Conservation (phyloP, 2,797 vertebrate genomes). For the Emys orbicularis region DNA sequence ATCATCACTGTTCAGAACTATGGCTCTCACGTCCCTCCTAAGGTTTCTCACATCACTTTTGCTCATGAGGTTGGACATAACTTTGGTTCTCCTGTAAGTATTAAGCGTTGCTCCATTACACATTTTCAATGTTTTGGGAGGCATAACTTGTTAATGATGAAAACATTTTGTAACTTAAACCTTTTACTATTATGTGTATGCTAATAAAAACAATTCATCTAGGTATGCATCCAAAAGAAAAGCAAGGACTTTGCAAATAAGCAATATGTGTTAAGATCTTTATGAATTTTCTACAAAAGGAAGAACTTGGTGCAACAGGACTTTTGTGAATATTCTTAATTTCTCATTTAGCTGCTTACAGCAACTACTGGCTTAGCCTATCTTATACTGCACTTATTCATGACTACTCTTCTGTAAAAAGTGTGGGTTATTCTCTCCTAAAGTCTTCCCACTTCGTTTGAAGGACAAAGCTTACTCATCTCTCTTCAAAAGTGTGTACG, state of each 20-base stretch:
- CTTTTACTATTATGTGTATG: too few species aligned
- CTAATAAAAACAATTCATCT: background rate
- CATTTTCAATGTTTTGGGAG: background rate
- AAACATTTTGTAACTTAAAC: background rate
- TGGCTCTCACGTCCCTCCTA: slow-evolving; percentile 95
- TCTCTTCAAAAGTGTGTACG: background rate
- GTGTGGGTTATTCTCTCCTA: background rate
- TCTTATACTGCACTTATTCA: background rate
- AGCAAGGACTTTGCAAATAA: background rate
- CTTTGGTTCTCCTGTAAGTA: slow-evolving; percentile 97
- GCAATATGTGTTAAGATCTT: background rate
- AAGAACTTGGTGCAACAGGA: background rate
- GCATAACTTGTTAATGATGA: background rate
- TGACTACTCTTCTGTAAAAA: background rate
- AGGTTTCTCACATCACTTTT: slow-evolving; percentile 98
- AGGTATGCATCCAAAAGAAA: background rate
- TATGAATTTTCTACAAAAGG: background rate
- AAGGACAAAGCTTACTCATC: background rate
- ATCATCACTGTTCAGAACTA: slow-evolving; percentile 99
- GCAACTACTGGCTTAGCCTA: background rate
- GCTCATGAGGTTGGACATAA: slow-evolving; percentile 98
- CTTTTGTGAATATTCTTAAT: background rate
- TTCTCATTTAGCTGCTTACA: background rate
- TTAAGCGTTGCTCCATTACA: background rate
- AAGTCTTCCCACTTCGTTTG: background rate